A percentile compares a stretch with the other conserved stretches of the same genome.
Evolutionary conservation across 2,113 vertebrate genomes (phyloP).

Genomic region (Anolis sagrei): DNA sequence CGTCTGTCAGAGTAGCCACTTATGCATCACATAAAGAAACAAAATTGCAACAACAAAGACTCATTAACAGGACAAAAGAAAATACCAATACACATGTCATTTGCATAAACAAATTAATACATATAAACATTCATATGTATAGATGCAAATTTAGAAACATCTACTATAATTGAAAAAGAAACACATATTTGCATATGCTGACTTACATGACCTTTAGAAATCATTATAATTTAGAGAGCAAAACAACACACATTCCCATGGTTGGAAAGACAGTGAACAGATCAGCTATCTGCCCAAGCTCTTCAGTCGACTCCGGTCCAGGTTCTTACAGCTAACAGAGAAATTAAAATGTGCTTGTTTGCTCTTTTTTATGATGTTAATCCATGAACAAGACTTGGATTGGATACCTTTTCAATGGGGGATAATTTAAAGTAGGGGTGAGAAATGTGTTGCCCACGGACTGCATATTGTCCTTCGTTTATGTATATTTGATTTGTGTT

Average conservation of each 20-base stretch:
- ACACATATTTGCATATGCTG: neutral
- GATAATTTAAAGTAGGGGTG: neutral
- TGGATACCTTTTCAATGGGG: neutral
- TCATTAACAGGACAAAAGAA: neutral
- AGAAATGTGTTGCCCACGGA: no score
- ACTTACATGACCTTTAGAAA: neutral
- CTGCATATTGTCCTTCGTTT: no score
- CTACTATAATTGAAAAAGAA: neutral
- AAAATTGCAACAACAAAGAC: no score
- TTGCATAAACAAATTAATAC: neutral
- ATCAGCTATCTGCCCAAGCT: neutral
- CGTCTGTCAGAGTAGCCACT: no score
- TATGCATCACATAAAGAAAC: no score
- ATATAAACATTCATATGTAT: neutral
- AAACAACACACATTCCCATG: neutral
- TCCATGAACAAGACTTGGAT: neutral
- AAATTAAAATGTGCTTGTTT: neutral
- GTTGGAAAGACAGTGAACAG: neutral
- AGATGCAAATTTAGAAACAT: neutral
- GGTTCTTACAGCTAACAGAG: neutral
- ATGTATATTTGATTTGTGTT: no score
- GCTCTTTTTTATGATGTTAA: no score
- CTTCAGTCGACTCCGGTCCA: neutral
- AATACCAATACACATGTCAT: neutral
- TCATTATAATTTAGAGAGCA: neutral